These are phyloP conservation scores for Carassius gibelio DNA, from an alignment of 2,113 vertebrate species.

Conservation along the genomic window DNA sequence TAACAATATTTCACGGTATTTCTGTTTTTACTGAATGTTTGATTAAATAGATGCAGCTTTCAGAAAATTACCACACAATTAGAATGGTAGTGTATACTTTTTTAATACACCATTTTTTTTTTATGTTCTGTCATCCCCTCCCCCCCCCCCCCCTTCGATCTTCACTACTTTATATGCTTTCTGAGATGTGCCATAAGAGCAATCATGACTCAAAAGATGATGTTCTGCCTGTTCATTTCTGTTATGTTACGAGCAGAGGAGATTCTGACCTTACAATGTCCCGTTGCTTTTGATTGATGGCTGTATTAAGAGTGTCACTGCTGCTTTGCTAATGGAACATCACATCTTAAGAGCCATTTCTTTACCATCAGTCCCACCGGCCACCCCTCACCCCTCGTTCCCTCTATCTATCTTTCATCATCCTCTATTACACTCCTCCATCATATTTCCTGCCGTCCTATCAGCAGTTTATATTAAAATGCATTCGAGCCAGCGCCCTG, in stretches of 20 bases:
- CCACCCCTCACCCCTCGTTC: background rate
- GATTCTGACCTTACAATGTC: background rate
- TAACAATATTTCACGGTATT: too few species aligned
- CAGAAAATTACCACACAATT: background rate
- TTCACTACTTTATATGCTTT: background rate
- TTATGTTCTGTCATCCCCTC: background rate
- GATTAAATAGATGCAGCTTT: too few species aligned
- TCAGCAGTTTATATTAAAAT: slow-evolving; percentile 13
- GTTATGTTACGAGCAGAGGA: background rate
- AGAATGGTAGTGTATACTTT: background rate
- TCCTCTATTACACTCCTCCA: slow-evolving; percentile 8
- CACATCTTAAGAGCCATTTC: slow-evolving; percentile 29
- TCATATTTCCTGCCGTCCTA: background rate
- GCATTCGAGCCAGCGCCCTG: background rate
- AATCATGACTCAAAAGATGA: background rate
- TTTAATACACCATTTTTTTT: background rate
- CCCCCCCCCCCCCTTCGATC: background rate
- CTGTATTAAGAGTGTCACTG: background rate
- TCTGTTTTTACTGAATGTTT: too few species aligned
- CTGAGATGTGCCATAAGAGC: background rate
- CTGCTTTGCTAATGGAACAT: background rate
- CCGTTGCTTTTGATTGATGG: background rate
- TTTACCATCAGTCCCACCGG: background rate
- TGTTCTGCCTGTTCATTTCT: background rate
- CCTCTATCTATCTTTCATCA: background rate